These are phyloP conservation scores for Plecotus auritus DNA, from an alignment of 2,113 vertebrate genomes.

Conservation along the genomic window DNA sequence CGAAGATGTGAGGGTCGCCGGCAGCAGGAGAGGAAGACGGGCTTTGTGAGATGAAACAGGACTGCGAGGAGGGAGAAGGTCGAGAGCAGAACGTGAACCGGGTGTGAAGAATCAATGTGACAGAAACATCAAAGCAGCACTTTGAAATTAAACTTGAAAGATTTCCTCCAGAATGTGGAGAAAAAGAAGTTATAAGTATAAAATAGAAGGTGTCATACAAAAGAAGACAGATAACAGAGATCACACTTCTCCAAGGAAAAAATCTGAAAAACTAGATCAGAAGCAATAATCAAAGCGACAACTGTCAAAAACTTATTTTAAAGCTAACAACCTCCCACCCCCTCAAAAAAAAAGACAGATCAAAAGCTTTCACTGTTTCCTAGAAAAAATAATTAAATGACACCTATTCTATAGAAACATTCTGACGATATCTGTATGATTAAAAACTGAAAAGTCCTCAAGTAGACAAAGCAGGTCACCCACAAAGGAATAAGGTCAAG, in stretches of 20 bases:
- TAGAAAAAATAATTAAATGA: not conserved
- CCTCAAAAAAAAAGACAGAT: not conserved
- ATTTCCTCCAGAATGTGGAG: not conserved
- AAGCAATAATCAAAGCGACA: not conserved
- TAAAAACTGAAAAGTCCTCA: not conserved
- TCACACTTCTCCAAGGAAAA: not conserved
- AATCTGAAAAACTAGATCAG: not conserved
- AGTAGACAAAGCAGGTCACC: not conserved
- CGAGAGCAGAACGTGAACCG: not conserved
- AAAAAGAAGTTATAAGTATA: not conserved
- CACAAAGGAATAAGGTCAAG: not conserved
- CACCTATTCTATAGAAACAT: not conserved
- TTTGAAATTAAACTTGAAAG: constrained; percentile 1
- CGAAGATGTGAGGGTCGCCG: not conserved
- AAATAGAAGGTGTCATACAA: not conserved
- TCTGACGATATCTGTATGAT: not conserved
- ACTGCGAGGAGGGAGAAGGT: not conserved
- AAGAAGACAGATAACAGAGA: not conserved
- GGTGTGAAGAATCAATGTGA: not conserved
- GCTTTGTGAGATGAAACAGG: not conserved
- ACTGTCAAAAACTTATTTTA: not conserved
- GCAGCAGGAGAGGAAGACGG: not conserved
- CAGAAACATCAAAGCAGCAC: not conserved
- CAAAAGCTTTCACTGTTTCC: not conserved
- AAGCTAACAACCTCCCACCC: not conserved